Percentiles rank a stretch among this genome's conserved stretches.
Conservation (phyloP, 2,797 vertebrate genomes). For the Myripristis murdjan region DNA sequence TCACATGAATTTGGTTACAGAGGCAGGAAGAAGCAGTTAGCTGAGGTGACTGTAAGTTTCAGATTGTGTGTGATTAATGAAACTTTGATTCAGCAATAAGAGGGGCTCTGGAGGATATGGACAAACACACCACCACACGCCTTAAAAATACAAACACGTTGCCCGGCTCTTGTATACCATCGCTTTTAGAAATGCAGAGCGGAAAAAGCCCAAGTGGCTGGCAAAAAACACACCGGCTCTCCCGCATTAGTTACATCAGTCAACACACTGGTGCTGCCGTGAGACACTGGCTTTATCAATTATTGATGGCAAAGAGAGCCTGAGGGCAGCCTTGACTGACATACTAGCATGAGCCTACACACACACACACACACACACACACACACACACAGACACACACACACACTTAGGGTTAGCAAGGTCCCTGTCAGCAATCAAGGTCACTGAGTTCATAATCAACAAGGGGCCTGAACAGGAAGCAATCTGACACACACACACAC, state of each 20-base stretch:
- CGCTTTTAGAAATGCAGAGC: not conserved
- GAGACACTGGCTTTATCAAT: slow-evolving; percentile 58
- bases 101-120: slow-evolving; percentile 11
- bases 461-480: slow-evolving; percentile 39
- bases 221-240: not conserved
- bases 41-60: slow-evolving; percentile 32
- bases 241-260: slow-evolving; percentile 34
- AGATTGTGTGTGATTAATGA: slow-evolving; percentile 59
- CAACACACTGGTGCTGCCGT: slow-evolving; percentile 30
- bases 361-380: slow-evolving; percentile 1
- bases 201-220: slow-evolving; percentile 6
- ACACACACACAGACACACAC: not conserved
- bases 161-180: slow-evolving; percentile 1
- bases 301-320: slow-evolving; percentile 60
- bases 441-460: slow-evolving; percentile 53
- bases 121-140: not conserved
- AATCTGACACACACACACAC: slow-evolving; percentile 38
- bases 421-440: slow-evolving; percentile 42
- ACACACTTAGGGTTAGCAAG: slow-evolving; percentile 1
- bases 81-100: slow-evolving; percentile 34
- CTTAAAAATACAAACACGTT: slow-evolving; percentile 7
- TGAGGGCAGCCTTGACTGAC: slow-evolving; percentile 53
- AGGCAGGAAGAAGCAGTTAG: slow-evolving; percentile 20
- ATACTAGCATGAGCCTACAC: slow-evolving; percentile 25
- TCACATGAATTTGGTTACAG: slow-evolving; percentile 18